phyloP scores from a whole-genome alignment of 2,797 vertebrate genomes.

The Onychomys leucogaster region DNA sequence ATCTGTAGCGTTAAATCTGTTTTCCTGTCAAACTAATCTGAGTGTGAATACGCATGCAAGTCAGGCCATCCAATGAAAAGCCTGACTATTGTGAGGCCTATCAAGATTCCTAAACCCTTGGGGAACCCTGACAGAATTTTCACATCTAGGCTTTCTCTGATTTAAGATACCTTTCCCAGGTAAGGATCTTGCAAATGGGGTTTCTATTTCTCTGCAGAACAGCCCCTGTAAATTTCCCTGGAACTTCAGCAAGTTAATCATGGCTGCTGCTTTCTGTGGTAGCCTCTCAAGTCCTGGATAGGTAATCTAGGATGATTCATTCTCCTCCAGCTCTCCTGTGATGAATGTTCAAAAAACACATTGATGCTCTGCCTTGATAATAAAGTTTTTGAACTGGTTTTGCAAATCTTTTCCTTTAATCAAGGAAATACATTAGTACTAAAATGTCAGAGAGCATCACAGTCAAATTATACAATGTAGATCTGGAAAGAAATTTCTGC shows the following conservation, averaged over 20 bases:
- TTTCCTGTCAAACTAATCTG: conserved; percentile 8
- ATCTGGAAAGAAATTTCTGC: conserved; percentile 66
- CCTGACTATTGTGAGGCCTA: neutral
- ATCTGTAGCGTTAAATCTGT: neutral
- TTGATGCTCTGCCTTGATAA: conserved; percentile 77
- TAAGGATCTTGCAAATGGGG: conserved; percentile 76
- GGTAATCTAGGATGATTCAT: conserved; percentile 84
- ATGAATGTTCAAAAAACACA: conserved; percentile 67
- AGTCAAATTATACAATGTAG: conserved; percentile 77
- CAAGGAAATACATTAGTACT: conserved; percentile 60
- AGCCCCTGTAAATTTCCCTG: conserved; percentile 78
- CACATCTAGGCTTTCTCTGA: conserved; percentile 50
- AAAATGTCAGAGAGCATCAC: conserved; percentile 67
- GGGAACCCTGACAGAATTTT: conserved; percentile 33
- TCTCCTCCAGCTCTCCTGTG: conserved; percentile 58
- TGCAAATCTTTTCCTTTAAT: conserved; percentile 80
- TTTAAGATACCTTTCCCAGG: conserved; percentile 76
- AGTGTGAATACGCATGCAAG: conserved; percentile 36
- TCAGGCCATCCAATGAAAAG: conserved; percentile 42
- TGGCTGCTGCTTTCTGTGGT: conserved; percentile 55
- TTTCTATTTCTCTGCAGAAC: conserved; percentile 76
- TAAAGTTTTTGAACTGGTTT: conserved; percentile 77
- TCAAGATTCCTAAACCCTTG: conserved; percentile 12
- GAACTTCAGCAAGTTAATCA: conserved; percentile 76
- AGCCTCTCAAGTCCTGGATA: conserved; percentile 76